Evolutionary conservation across 2,113 vertebrate species (phyloP), one percentile per base, ranked within the genome.

Genomic region (Barbus barbus): DNA sequence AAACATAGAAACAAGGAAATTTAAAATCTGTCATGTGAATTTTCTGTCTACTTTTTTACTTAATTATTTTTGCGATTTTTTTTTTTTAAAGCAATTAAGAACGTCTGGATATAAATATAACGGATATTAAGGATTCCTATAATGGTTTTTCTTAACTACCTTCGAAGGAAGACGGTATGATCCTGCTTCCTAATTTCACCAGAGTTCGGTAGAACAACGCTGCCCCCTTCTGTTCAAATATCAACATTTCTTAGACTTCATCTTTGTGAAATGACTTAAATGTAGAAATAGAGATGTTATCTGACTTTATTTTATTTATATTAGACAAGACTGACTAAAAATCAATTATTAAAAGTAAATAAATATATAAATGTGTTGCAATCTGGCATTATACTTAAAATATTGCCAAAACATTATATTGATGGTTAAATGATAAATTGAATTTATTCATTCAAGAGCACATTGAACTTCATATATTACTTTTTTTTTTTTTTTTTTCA

Each of bases 141-240:
- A 6, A 22, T 13, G 9, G 3, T 26, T 76, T 53, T 51, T 53
- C 53, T 41, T 18, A 78, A 61, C 56, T 61, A 48, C 67, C 26
- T 46, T 31, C 1, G 18, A 67, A 48, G 41, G 28, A 8, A 78
- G 22, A 78, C 51, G 8, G 13, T 7, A 33, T 13, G 26, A 41
- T n/a, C 20, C 20, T 69, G 22, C 38, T 26, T 26, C n/a, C 24
- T 26, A 26, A 24, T 3, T 33, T 76, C 6, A 11, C n/a, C n/a
- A 13, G 48, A 73, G 80, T 91, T 91, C 61, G 88, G 87, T 94
- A 91, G 94, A 94, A 89, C 94, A 92, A 91, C 90, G 92, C 91
- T 95, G 93, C 94, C 94, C 92, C 93, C 94, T 94, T 90, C 92
- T 94, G 94, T 85, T 92, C 73, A 86, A 84, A 84, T 51, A 5